phyloP scores from a whole-genome alignment of 1,140 invertebrate species.

The Bombus sibiricus region DNA sequence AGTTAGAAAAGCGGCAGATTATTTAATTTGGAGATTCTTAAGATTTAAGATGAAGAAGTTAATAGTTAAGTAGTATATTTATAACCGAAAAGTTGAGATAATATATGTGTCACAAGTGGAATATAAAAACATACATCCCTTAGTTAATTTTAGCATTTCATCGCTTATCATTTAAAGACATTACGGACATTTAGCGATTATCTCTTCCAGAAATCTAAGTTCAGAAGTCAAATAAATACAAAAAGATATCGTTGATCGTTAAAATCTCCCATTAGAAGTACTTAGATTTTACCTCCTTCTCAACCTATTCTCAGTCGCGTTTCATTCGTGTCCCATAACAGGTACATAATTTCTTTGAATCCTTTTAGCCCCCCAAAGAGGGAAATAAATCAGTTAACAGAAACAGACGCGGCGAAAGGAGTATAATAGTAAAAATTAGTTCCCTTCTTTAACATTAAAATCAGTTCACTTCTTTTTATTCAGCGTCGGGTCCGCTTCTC shows the following conservation, averaged over 20 bases:
- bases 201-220: too few species aligned
- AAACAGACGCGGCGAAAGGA: conserved; percentile 21
- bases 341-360: neutral
- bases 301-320: neutral
- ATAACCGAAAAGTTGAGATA: too few species aligned
- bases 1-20: too few species aligned
- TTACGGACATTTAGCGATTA: too few species aligned
- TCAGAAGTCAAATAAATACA: neutral
- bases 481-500: conserved; percentile 6
- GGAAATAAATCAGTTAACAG: conserved; percentile 16
- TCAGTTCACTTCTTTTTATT: conserved; percentile 47
- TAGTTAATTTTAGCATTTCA: too few species aligned
- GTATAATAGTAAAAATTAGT: conserved; percentile 59
- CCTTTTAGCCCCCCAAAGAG: neutral
- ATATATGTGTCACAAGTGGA: too few species aligned
- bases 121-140: too few species aligned
- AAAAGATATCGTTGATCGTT: neutral
- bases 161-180: too few species aligned
- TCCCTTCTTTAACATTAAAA: neutral
- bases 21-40: too few species aligned
- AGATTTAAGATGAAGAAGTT: too few species aligned
- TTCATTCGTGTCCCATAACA: neutral
- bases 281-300: neutral
- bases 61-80: too few species aligned
- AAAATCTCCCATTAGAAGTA: too few species aligned